Conservation (phyloP, 2,797 vertebrate species). For the Sebastes baramenuke region DNA sequence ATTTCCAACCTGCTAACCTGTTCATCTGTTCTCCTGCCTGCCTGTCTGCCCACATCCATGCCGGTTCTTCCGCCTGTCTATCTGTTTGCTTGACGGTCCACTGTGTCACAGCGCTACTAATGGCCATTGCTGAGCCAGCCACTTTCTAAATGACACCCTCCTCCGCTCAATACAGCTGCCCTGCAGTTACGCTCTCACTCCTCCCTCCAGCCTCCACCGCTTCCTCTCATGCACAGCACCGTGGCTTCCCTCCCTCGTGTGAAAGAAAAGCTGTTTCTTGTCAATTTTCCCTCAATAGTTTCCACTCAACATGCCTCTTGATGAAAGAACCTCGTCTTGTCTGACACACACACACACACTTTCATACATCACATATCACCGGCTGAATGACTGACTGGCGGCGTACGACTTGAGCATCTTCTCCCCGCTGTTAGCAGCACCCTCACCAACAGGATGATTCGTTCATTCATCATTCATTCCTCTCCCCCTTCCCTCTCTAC, state of each 20-base stretch:
- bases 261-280: slow-evolving; percentile 52
- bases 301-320: slow-evolving; percentile 55
- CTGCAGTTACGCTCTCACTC: slow-evolving; percentile 64
- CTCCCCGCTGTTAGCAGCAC: slow-evolving; percentile 51
- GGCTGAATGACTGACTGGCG: slow-evolving; percentile 56
- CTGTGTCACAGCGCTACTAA: slow-evolving; percentile 78
- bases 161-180: slow-evolving; percentile 77
- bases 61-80: slow-evolving; percentile 45
- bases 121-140: slow-evolving; percentile 82
- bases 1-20: background rate
- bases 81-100: slow-evolving; percentile 69
- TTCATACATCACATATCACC: slow-evolving; percentile 57
- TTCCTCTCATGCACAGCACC: slow-evolving; percentile 48
- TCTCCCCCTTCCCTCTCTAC: slow-evolving; percentile 22
- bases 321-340: slow-evolving; percentile 62
- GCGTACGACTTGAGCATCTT: slow-evolving; percentile 48
- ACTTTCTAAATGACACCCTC: slow-evolving; percentile 81
- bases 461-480: slow-evolving; percentile 64
- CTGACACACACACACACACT: slow-evolving; percentile 25
- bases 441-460: slow-evolving; percentile 43
- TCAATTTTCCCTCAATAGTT: slow-evolving; percentile 62
- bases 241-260: slow-evolving; percentile 28
- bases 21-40: slow-evolving; percentile 16
- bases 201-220: slow-evolving; percentile 26
- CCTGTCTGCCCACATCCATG: slow-evolving; percentile 48